Conservation (phyloP, 23 tunicate species). For the Trididemnum clinides region DNA sequence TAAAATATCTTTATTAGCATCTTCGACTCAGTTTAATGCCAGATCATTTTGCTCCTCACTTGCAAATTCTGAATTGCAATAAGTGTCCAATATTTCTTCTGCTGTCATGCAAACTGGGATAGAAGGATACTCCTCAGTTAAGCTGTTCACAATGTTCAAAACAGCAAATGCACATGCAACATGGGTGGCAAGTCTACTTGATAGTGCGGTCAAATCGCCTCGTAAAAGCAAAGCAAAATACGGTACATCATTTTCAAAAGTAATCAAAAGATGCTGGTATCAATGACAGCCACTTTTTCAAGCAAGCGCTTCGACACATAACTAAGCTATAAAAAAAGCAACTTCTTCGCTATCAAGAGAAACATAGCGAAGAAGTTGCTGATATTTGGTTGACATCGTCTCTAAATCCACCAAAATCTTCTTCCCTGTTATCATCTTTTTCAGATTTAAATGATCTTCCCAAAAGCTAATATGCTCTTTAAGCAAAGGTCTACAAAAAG, state of each 20-base stretch:
- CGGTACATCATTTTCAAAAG: no score
- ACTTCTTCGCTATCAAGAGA: not conserved
- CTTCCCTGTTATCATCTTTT: no score
- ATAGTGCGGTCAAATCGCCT: not conserved
- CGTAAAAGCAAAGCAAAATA: no score
- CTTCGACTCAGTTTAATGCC: not conserved
- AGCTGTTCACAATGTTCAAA: no score
- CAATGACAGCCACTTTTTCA: not conserved
- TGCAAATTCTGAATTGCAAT: not conserved
- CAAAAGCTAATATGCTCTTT: not conserved
- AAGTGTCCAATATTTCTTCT: not conserved
- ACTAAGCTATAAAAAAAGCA: not conserved
- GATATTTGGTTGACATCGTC: no score
- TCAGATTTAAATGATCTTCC: not conserved
- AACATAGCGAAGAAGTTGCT: no score
- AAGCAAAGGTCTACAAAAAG: not conserved
- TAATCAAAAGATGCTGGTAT: no score
- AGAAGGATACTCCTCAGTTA: no score
- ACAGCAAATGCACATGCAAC: not conserved
- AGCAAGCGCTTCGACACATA: no score
- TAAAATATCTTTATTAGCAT: not conserved
- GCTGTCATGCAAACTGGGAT: not conserved
- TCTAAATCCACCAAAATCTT: no score
- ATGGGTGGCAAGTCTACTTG: not conserved
- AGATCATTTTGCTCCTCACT: not conserved